These are phyloP conservation scores for Thereva nobilitata DNA, from an alignment of 2,888 invertebrate genomes.

Conservation along the genomic window DNA sequence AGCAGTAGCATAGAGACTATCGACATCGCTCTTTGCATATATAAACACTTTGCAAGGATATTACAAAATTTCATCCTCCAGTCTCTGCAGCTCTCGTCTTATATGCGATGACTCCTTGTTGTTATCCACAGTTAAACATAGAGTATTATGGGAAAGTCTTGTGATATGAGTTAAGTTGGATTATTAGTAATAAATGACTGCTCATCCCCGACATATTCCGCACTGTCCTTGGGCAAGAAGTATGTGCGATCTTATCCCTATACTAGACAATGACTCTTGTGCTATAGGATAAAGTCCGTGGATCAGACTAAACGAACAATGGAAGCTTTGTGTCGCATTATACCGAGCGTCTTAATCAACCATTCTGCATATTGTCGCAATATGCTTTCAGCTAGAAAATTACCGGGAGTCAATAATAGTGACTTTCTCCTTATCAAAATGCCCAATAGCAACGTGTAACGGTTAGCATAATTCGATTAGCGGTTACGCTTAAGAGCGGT, in stretches of 20 bases:
- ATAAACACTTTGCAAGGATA: constrained; percentile 34
- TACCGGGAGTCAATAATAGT: constrained; percentile 32
- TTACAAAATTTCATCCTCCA: constrained; percentile 31
- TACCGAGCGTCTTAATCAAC: constrained; percentile 19
- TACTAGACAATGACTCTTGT: not conserved
- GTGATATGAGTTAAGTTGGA: constrained; percentile 35
- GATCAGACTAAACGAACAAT: constrained; percentile 19
- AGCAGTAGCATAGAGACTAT: constrained; percentile 22
- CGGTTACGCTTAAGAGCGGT: constrained; percentile 18
- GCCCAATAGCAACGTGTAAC: not conserved
- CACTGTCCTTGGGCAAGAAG: constrained; percentile 12
- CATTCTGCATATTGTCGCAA: constrained; percentile 19
- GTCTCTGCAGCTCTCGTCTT: constrained; percentile 5
- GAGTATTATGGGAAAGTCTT: constrained; percentile 34
- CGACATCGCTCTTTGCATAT: constrained; percentile 33
- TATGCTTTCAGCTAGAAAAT: constrained; percentile 22
- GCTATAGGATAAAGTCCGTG: constrained; percentile 12
- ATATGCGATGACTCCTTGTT: constrained; percentile 23
- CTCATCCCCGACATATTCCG: constrained; percentile 22
- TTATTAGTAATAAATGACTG: constrained; percentile 35
- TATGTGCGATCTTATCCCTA: not conserved
- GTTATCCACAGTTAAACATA: constrained; percentile 31
- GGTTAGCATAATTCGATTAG: not conserved
- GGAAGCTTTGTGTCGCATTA: constrained; percentile 18
- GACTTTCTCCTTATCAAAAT: constrained; percentile 3